Evolutionary conservation across 2,888 invertebrate species (phyloP).

Genomic region (Hymenopus coronatus): DNA sequence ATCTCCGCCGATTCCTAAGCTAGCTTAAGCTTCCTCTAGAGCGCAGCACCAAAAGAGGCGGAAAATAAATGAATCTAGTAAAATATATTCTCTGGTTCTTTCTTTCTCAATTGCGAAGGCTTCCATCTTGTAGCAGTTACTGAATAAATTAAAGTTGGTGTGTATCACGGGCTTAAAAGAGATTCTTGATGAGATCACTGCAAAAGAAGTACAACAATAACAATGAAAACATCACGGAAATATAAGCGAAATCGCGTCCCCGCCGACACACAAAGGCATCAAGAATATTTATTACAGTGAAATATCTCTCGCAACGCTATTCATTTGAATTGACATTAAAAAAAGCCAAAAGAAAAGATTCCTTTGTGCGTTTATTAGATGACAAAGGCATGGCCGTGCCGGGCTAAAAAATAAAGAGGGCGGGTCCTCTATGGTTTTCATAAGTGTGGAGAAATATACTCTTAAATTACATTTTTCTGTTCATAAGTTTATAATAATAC

Average conservation of each 20-base stretch:
- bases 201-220: conserved; percentile 9
- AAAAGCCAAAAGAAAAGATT: too few relatives aligned
- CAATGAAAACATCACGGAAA: conserved; percentile 7
- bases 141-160: conserved; percentile 27
- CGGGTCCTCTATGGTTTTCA: too few relatives aligned
- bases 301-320: background rate
- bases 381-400: too few relatives aligned
- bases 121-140: conserved; percentile 19
- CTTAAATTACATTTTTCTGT: too few relatives aligned
- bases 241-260: background rate
- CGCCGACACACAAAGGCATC: background rate
- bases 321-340: background rate
- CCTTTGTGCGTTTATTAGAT: too few relatives aligned
- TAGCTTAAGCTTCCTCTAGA: conserved; percentile 40
- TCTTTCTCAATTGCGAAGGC: conserved; percentile 3
- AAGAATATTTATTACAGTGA: too few relatives aligned
- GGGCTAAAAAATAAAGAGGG: too few relatives aligned
- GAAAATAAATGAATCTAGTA: conserved; percentile 50
- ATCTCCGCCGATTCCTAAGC: conserved; percentile 42
- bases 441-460: too few relatives aligned
- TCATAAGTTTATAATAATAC: too few relatives aligned
- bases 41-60: conserved; percentile 33
- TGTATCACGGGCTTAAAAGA: conserved; percentile 25
- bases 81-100: conserved; percentile 41
- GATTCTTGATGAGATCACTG: conserved; percentile 19